These are phyloP conservation scores for Thecocarcelia acutangulata DNA, from an alignment of 2,888 invertebrate genomes.

Conservation along the genomic window DNA sequence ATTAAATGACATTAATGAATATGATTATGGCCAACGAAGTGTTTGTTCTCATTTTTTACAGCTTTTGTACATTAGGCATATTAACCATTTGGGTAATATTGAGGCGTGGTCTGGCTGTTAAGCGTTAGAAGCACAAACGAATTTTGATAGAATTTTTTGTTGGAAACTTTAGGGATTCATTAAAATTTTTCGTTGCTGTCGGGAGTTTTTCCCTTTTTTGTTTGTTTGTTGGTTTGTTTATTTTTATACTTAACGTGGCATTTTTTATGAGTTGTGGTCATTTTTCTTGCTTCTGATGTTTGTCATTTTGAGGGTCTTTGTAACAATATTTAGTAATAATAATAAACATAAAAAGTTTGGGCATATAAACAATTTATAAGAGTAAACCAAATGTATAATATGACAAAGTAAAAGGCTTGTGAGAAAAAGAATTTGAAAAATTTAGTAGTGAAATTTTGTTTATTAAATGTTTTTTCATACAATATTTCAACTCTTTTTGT, in stretches of 20 bases:
- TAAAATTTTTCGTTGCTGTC: constrained; percentile 42
- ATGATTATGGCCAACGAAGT: constrained; percentile 34
- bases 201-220: background rate
- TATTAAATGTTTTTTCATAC: too few relatives aligned
- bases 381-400: too few relatives aligned
- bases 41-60: background rate
- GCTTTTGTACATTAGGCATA: constrained; percentile 44
- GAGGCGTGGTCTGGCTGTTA: constrained; percentile 1
- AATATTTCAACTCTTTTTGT: too few relatives aligned
- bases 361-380: background rate
- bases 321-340: constrained; percentile 5
- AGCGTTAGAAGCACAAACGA: background rate
- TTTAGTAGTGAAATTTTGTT: too few relatives aligned
- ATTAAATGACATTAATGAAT: constrained; percentile 44
- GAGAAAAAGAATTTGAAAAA: too few relatives aligned
- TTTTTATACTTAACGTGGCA: constrained; percentile 42
- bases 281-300: background rate
- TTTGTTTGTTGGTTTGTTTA: background rate
- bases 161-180: constrained; percentile 55
- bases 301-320: constrained; percentile 15
- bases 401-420: too few relatives aligned
- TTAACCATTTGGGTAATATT: constrained; percentile 29
- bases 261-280: constrained; percentile 43
- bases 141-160: background rate
- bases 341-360: background rate